A percentile compares a stretch with the other conserved stretches of the same genome.
Evolutionary conservation across 2,797 vertebrate genomes (phyloP).

Genomic region (Lutjanus argentimaculatus): DNA sequence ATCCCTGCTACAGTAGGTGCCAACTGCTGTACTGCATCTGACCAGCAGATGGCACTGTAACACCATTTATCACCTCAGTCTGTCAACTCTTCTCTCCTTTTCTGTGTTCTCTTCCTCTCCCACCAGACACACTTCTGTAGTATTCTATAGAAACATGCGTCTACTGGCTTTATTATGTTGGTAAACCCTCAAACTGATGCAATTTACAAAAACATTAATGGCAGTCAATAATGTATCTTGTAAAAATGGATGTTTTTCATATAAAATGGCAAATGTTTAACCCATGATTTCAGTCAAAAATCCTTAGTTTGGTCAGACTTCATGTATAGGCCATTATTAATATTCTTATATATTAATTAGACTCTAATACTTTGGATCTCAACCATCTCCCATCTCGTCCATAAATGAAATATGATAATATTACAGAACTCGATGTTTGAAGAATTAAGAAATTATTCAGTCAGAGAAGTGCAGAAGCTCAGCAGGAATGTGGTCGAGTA

Average conservation of each 20-base stretch:
- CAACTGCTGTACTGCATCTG: neutral
- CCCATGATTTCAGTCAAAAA: neutral
- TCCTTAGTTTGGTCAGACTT: neutral
- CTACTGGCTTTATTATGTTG: neutral
- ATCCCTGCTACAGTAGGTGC: neutral
- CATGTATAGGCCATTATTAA: neutral
- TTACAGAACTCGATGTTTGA: neutral
- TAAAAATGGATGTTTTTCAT: neutral
- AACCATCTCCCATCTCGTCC: neutral
- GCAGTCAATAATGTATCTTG: neutral
- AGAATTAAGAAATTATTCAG: neutral
- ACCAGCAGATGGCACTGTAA: conserved; percentile 57
- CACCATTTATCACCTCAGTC: conserved; percentile 20
- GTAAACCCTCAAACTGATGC: neutral
- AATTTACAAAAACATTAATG: neutral
- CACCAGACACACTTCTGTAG: neutral
- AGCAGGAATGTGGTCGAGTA: neutral
- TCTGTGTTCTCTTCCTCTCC: neutral
- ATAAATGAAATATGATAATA: neutral
- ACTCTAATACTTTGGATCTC: neutral
- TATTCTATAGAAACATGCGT: neutral
- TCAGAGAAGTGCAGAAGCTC: conserved; percentile 16
- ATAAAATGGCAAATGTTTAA: neutral
- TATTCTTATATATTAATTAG: neutral
- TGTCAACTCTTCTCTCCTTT: neutral